Evolutionary conservation across 2,888 invertebrate species (phyloP).

Genomic region (Cabera pusaria): DNA sequence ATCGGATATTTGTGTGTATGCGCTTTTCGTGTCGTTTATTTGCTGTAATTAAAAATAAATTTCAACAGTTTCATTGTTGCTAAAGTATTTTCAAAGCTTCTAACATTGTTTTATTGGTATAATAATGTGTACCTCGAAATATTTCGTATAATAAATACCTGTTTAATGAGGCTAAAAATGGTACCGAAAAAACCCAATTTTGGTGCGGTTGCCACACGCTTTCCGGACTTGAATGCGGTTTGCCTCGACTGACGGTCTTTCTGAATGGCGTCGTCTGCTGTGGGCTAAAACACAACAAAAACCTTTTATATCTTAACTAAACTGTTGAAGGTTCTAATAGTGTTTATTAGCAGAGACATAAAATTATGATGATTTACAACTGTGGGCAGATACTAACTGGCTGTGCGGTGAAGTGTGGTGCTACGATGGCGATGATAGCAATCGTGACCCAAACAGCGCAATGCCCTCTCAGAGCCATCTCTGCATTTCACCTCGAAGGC

Average conservation of each 20-base stretch:
- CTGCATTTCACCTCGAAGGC: conserved; percentile 16
- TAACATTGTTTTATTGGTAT: too few species aligned
- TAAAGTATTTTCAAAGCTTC: too few species aligned
- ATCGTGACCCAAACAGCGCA: conserved; percentile 42
- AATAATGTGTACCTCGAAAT: too few species aligned
- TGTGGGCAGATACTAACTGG: conserved; percentile 55
- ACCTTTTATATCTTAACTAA: too few species aligned
- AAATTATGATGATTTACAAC: too few species aligned
- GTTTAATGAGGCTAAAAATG: conserved; percentile 70
- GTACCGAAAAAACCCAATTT: conserved; percentile 79
- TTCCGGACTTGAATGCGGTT: conserved; percentile 52
- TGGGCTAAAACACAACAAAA: conserved; percentile 69
- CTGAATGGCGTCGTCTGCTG: conserved; percentile 63
- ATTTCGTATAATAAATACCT: conserved; percentile 57
- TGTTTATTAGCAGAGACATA: too few species aligned
- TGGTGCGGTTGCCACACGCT: conserved; percentile 54
- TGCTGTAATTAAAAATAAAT: conserved; percentile 60
- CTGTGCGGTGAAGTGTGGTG: conserved; percentile 59
- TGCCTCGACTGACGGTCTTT: conserved; percentile 62
- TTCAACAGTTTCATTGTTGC: too few species aligned
- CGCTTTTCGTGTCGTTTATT: conserved; percentile 80
- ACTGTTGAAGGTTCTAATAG: too few species aligned
- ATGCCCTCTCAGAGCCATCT: conserved; percentile 44
- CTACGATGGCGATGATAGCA: conserved; percentile 48
- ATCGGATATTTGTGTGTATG: conserved; percentile 72